Percentiles rank a stretch among this genome's conserved stretches.
phyloP scores from a whole-genome alignment of 2,797 vertebrate genomes.

The Myiotriccus ornatus region DNA sequence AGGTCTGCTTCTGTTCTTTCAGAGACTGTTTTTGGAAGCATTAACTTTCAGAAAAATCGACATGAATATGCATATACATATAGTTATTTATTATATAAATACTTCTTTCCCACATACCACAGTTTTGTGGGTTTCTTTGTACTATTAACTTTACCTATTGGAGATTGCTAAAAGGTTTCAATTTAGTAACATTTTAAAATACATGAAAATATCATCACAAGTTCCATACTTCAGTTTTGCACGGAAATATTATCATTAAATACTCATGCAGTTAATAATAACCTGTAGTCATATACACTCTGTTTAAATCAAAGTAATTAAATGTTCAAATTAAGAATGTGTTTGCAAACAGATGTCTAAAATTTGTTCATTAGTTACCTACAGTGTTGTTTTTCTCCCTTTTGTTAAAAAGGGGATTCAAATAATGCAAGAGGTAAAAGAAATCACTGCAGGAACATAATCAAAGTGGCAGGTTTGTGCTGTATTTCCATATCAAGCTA shows the following conservation, averaged over 20 bases:
- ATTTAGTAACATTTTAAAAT: neutral
- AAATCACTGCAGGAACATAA: constrained; percentile 17
- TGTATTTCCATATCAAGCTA: constrained; percentile 52
- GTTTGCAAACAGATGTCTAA: constrained; percentile 7
- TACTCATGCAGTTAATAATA: constrained; percentile 1
- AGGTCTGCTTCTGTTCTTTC: neutral
- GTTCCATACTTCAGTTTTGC: neutral
- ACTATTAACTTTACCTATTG: neutral
- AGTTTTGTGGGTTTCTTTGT: neutral
- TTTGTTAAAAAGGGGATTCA: neutral
- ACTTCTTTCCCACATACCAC: neutral
- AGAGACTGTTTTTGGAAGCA: neutral
- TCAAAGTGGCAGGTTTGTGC: constrained; percentile 43
- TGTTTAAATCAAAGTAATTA: constrained; percentile 4
- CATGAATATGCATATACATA: neutral
- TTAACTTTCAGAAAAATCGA: neutral
- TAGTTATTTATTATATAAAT: neutral
- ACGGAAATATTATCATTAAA: neutral
- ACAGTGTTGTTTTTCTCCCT: neutral
- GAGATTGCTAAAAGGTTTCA: neutral
- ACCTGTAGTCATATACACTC: neutral
- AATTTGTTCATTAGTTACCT: neutral
- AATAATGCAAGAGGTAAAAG: constrained; percentile 17
- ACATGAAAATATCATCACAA: neutral
- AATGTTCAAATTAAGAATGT: constrained; percentile 1